Evolutionary conservation across 1,140 invertebrate genomes (phyloP), one percentile per base, ranked within the genome.

Genomic region (Bombus ignitus): DNA sequence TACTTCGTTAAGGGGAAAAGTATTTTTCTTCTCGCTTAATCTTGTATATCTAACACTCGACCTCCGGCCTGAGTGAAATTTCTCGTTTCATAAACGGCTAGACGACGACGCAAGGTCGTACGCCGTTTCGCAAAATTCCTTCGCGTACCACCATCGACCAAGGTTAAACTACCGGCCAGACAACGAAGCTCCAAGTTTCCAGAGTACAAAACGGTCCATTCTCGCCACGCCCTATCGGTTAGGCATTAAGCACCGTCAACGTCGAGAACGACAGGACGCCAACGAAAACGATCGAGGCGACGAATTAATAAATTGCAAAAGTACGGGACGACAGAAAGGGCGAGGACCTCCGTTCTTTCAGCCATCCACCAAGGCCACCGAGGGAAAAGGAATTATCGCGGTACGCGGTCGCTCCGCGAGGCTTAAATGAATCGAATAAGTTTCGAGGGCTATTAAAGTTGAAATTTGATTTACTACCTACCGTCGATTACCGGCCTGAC

Each of bases 391-490:
- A 88, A 87, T 89, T 89, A 89, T 89, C 88, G 84, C 79, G 68
- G 66, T 76, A 65, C 83, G 88, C 84, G 82, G 42, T 35, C 82
- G 53, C 82, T 85, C 66, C 75, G 53, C 86, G 83, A 89, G 71
- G 86, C 88, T 90, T 88, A 87, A 92, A 89, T 87, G 87, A 92
- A 91, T 92, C 88, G 90, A 91, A 92, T 89, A 90, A 92, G 91
- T 92, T 92, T 91, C 83, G 86, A 91, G 87, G 87, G 71, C 88
- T 86, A 92, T 92, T 89, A 92, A 92, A 91, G 90, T 92, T 90
- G 70, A 86, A 91, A 92, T 92, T 90, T 91, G 85, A 92, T 92
- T 91, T 90, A 88, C 82, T 42, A 42, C 80, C 74, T 81, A 85
- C 39, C 82, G 83, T 53, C 86, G 86, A 89, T 88, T 87, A 91